phyloP scores from a whole-genome alignment of 1,140 invertebrate species.

The Mycetomoellerius zeteki region DNA sequence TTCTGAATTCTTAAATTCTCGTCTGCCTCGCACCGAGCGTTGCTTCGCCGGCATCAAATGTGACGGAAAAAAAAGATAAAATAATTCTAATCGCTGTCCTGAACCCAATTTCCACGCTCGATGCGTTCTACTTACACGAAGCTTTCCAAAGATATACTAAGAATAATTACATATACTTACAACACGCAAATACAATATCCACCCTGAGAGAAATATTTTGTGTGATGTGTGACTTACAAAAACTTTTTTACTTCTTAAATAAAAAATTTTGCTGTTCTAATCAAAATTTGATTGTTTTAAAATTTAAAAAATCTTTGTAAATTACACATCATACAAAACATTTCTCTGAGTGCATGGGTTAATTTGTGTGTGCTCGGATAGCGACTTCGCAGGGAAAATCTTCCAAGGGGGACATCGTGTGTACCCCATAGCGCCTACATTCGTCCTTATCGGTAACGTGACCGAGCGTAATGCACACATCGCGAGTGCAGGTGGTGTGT shows the following conservation, averaged over 20 bases:
- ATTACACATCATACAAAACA: too few relatives aligned
- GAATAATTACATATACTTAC: background rate
- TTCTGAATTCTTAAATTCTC: constrained; percentile 41
- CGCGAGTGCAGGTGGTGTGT: constrained; percentile 53
- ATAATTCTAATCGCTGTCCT: background rate
- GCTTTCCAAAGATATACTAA: background rate
- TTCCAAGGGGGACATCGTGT: constrained; percentile 38
- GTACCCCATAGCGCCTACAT: constrained; percentile 2
- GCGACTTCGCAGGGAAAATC: constrained; percentile 1
- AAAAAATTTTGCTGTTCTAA: too few relatives aligned
- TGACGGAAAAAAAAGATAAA: background rate
- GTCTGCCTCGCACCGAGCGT: constrained; percentile 8
- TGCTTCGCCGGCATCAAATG: background rate
- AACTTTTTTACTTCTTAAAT: too few relatives aligned
- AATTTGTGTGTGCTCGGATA: background rate
- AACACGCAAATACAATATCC: background rate
- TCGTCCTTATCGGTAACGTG: constrained; percentile 77
- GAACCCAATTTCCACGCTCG: background rate
- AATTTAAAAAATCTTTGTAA: too few relatives aligned
- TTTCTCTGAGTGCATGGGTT: background rate
- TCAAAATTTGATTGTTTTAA: too few relatives aligned
- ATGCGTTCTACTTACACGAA: background rate
- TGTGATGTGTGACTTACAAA: too few relatives aligned
- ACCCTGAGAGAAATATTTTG: too few relatives aligned
- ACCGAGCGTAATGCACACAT: constrained; percentile 76